Evolutionary conservation across 2,888 invertebrate species (phyloP).

Genomic region (Drosophila neoperkinsi): DNA sequence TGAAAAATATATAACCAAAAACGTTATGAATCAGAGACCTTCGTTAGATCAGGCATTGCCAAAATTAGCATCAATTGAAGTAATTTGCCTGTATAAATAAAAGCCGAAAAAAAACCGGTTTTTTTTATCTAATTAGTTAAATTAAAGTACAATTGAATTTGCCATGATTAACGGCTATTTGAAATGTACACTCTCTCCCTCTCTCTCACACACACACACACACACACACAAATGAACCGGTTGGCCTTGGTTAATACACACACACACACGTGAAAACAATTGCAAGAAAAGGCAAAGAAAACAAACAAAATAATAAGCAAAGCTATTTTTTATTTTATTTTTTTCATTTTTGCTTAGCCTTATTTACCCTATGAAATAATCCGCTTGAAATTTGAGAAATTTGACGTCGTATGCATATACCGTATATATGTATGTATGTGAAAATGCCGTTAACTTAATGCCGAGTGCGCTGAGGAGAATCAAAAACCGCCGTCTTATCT

Average conservation of each 20-base stretch:
- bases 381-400: slow-evolving; percentile 19
- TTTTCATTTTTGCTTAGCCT: slow-evolving; percentile 15
- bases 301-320: slow-evolving; percentile 24
- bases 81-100: slow-evolving; percentile 1
- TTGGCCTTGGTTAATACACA: slow-evolving; percentile 49
- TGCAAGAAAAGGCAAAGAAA: slow-evolving; percentile 25
- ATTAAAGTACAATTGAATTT: slow-evolving; percentile 15
- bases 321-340: neutral
- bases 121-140: slow-evolving; percentile 38
- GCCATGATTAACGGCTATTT: slow-evolving; percentile 25
- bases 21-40: slow-evolving; percentile 37
- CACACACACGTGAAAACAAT: slow-evolving; percentile 27
- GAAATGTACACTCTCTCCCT: slow-evolving; percentile 8
- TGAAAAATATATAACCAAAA: neutral
- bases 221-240: slow-evolving; percentile 38
- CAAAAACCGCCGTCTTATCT: slow-evolving; percentile 12
- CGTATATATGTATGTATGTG: neutral
- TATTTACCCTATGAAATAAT: slow-evolving; percentile 33
- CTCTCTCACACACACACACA: neutral
- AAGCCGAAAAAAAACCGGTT: slow-evolving; percentile 9
- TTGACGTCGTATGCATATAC: neutral
- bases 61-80: neutral
- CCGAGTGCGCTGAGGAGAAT: neutral
- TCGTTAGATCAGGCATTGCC: neutral
- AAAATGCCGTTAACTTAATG: slow-evolving; percentile 2